These are phyloP conservation scores for Turdus rufiventris DNA, from an alignment of 2,113 vertebrate genomes.

Conservation along the genomic window DNA sequence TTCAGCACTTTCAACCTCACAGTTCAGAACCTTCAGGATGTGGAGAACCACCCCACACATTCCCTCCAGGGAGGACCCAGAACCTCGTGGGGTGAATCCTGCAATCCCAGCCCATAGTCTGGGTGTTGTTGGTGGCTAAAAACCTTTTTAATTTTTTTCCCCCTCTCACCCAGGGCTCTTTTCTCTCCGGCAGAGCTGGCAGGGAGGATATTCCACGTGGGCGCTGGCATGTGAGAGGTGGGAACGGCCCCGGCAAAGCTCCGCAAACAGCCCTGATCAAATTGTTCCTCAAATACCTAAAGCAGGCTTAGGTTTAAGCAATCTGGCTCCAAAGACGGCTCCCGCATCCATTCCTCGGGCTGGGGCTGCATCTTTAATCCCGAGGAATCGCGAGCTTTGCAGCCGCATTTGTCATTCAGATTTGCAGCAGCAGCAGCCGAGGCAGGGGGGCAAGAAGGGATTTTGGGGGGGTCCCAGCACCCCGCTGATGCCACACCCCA, in stretches of 20 bases:
- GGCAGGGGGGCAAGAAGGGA: background rate
- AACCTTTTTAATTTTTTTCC: background rate
- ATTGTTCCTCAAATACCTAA: constrained; percentile 30
- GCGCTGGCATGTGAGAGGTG: background rate
- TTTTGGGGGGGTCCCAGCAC: background rate
- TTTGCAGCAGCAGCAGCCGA: background rate
- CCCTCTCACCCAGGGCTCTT: fast-evolving
- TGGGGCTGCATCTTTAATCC: constrained; percentile 17
- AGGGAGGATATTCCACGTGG: background rate
- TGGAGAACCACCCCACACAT: fast-evolving
- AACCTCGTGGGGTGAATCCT: background rate
- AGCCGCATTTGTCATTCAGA: background rate
- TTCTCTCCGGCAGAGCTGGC: background rate
- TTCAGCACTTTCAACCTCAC: too few relatives aligned
- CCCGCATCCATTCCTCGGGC: background rate
- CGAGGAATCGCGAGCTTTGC: background rate
- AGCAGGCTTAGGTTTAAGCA: constrained; percentile 36
- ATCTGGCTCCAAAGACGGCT: background rate
- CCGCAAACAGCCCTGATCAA: background rate
- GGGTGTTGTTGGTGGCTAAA: fast-evolving
- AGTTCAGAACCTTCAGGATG: background rate
- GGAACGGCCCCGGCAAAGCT: background rate
- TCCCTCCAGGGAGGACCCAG: background rate
- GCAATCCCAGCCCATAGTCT: fast-evolving
- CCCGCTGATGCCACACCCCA: fast-evolving